These are phyloP conservation scores for Dryomyza anilis DNA, from an alignment of 2,888 invertebrate genomes.

Conservation along the genomic window DNA sequence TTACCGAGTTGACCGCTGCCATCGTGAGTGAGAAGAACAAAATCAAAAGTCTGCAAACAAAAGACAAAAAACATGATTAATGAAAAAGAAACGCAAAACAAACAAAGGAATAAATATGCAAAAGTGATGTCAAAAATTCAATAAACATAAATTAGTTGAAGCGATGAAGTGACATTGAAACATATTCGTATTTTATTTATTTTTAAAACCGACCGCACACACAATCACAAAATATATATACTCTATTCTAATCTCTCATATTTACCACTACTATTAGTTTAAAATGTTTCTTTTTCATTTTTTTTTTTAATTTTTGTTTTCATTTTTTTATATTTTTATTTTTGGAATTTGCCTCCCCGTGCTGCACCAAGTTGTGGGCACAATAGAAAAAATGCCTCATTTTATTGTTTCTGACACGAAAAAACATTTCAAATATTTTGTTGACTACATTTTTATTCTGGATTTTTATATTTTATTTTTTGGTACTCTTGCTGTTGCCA, in stretches of 20 bases:
- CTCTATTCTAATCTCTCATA: not conserved
- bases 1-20: constrained; percentile 61
- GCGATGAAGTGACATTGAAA: constrained; percentile 30
- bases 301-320: not conserved
- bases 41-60: constrained; percentile 31
- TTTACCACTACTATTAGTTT: not conserved
- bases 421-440: constrained; percentile 19
- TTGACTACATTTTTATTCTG: constrained; percentile 1
- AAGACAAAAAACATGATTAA: constrained; percentile 22
- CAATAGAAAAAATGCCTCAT: not conserved
- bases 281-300: not conserved
- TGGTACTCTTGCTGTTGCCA: not conserved
- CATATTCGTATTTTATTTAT: constrained; percentile 14
- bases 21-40: constrained; percentile 44
- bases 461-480: not conserved
- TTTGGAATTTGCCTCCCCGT: not conserved
- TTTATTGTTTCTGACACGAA: not conserved
- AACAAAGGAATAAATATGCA: constrained; percentile 28
- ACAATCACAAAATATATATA: not conserved
- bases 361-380: not conserved
- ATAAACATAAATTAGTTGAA: constrained; percentile 23
- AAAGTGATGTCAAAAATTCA: constrained; percentile 25
- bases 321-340: not conserved
- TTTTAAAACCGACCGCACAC: not conserved
- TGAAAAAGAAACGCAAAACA: constrained; percentile 27